A percentile compares a stretch with the other conserved stretches of the same genome.
Conservation (phyloP, 2,888 invertebrate species). For the Nephrotoma flavescens region DNA sequence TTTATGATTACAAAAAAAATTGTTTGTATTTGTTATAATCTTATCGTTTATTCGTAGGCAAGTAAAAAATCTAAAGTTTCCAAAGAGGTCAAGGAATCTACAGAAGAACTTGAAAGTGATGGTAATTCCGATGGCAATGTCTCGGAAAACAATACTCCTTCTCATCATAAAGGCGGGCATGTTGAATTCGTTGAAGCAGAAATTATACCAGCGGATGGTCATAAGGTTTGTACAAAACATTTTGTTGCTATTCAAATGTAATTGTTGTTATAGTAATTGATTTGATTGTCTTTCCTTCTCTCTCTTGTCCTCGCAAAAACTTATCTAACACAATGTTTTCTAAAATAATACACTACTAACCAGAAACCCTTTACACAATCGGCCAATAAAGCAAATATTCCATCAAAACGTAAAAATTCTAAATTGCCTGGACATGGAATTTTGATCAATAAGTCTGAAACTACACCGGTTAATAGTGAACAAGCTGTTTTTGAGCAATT, state of each 20-base stretch:
- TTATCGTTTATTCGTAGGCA: conserved; percentile 11
- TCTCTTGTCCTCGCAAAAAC: neutral
- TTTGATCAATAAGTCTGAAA: conserved; percentile 26
- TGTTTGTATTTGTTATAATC: neutral
- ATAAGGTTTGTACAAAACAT: neutral
- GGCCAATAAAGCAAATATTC: conserved; percentile 1
- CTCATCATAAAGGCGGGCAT: conserved; percentile 16
- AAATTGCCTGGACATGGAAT: conserved; percentile 20
- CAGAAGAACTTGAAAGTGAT: conserved; percentile 15
- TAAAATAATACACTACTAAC: neutral
- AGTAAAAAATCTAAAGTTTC: conserved; percentile 22
- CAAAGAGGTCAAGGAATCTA: conserved; percentile 22
- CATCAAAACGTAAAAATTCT: conserved; percentile 15
- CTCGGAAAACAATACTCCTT: conserved; percentile 8
- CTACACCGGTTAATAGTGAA: conserved; percentile 18
- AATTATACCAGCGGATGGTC: conserved; percentile 15
- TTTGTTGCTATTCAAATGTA: neutral
- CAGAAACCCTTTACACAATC: neutral
- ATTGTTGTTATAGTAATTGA: neutral
- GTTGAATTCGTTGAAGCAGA: conserved; percentile 30
- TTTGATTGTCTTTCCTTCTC: neutral
- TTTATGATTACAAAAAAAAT: neutral
- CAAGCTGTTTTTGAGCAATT: conserved; percentile 25
- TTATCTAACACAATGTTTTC: neutral
- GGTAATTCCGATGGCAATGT: conserved; percentile 8